Conservation (phyloP, 2,888 invertebrate genomes). For the Monopis laevigella region DNA sequence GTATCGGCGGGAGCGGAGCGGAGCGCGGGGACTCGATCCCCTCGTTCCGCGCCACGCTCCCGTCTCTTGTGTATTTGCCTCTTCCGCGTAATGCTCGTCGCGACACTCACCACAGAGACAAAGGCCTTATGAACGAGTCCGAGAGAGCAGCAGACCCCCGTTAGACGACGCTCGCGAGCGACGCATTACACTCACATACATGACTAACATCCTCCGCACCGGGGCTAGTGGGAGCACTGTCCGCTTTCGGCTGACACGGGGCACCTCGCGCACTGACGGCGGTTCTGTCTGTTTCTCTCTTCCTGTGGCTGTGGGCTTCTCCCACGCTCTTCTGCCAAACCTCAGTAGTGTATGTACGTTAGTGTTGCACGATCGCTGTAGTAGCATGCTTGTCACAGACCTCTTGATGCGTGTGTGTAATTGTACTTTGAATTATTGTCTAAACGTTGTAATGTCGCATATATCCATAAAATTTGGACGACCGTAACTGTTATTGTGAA, state of each 20-base stretch:
- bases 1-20: constrained; percentile 51
- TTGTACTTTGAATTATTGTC: not conserved
- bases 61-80: constrained; percentile 55
- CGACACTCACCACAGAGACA: constrained; percentile 59
- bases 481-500: too few relatives aligned
- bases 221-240: constrained; percentile 51
- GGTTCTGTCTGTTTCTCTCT: constrained; percentile 69
- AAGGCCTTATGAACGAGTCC: constrained; percentile 67
- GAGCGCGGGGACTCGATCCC: constrained; percentile 39
- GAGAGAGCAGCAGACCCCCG: constrained; percentile 70
- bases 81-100: constrained; percentile 49
- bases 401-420: not conserved
- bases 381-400: constrained; percentile 3
- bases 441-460: not conserved
- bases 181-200: constrained; percentile 52
- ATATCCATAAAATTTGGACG: not conserved
- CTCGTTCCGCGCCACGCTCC: constrained; percentile 43
- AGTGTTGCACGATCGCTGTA: constrained; percentile 9
- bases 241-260: constrained; percentile 51
- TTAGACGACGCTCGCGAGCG: constrained; percentile 34
- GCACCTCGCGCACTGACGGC: constrained; percentile 57
- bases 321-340: constrained; percentile 32
- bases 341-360: not conserved
- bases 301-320: constrained; percentile 64
- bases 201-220: constrained; percentile 52